Evolutionary conservation across 2,113 vertebrate species (phyloP), one percentile per base, ranked within the genome.

Genomic region (Camelus bactrianus): DNA sequence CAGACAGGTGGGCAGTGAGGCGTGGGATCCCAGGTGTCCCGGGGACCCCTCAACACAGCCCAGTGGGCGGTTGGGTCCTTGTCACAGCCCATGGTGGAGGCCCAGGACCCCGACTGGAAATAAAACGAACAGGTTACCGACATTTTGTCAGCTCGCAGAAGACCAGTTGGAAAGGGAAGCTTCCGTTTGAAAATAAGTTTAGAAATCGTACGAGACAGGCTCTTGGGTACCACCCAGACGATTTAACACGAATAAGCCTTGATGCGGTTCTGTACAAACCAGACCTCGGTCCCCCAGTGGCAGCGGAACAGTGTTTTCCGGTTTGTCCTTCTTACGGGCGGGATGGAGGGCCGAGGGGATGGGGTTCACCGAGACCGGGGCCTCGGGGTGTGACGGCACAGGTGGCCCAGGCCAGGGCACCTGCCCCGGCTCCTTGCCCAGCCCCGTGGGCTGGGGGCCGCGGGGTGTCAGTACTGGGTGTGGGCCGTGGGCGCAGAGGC

Each of bases 401-500:
- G 75, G 75, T 0, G 1, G 50, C 14, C 13, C 20, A 6, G 0
- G 19, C 50, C 76, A 10, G 50, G 12, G 50, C 75, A 42, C 75
- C 75, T 54, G 48, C 20, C 30, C 48, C 75, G 22, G 75, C 19
- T 54, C 17, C 48, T 13, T 2, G 6, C 17, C 11, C 20, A 19
- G 50, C 20, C 32, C 32, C 35, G 76, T 0, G 20, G 75, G 48
- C 48, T 0, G 1, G 11, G 50, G 30, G 11, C 12, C 14, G 50
- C 50, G 19, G 19, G 17, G 22, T 0, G 1, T 20, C 50, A 35
- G 75, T 13, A 20, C 48, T 35, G 4, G 19, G 32, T n/a, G 14
- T 35, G 76, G 20, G 3, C 46, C 3, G 0, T 0, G 3, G 50
- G 50, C 4, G 2, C 32, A 1, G 6, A 79, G 75, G 19, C 32